Evolutionary conservation across 1,140 invertebrate species (phyloP).

Genomic region (Zaprionus ghesquierei): DNA sequence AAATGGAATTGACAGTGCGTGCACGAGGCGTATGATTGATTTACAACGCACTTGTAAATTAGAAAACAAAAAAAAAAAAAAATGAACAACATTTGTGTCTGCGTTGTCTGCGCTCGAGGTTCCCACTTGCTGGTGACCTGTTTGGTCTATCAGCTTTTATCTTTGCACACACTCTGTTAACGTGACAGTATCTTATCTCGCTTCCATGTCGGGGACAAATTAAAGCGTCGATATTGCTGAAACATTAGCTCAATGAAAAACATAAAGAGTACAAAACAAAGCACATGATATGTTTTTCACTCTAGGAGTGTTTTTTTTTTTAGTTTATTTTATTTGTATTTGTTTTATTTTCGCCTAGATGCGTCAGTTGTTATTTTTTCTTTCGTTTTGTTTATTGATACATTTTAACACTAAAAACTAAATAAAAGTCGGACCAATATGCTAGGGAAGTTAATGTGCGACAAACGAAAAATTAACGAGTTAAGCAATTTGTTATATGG

Average conservation of each 20-base stretch:
- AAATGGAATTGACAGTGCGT: conserved; percentile 12
- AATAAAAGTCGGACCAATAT: conserved; percentile 64
- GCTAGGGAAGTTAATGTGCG: conserved; percentile 24
- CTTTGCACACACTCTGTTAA: conserved; percentile 12
- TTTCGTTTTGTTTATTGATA: conserved; percentile 43
- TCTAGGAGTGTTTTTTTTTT: conserved; percentile 14
- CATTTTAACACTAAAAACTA: conserved; percentile 67
- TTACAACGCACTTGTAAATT: conserved; percentile 46
- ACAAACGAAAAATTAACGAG: conserved; percentile 9
- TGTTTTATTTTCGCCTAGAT: conserved; percentile 33
- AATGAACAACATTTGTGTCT: not conserved
- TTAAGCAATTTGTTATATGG: conserved; percentile 12
- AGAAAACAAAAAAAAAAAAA: conserved; percentile 11
- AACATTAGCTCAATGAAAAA: conserved; percentile 16
- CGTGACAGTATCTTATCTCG: conserved; percentile 57
- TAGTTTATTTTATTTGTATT: conserved; percentile 12
- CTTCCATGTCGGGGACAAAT: conserved; percentile 64
- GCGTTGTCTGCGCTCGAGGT: not conserved
- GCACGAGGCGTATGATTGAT: conserved; percentile 46
- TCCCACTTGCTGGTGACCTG: conserved; percentile 22
- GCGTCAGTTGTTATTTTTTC: conserved; percentile 26
- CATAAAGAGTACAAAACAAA: conserved; percentile 19
- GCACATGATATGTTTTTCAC: conserved; percentile 32
- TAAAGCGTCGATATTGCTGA: conserved; percentile 58
- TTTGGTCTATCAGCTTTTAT: conserved; percentile 45